Percentiles rank a stretch among this genome's conserved stretches.
These are phyloP conservation scores for Macrobrachium nipponense DNA, from an alignment of 1,140 invertebrate genomes.

Conservation along the genomic window DNA sequence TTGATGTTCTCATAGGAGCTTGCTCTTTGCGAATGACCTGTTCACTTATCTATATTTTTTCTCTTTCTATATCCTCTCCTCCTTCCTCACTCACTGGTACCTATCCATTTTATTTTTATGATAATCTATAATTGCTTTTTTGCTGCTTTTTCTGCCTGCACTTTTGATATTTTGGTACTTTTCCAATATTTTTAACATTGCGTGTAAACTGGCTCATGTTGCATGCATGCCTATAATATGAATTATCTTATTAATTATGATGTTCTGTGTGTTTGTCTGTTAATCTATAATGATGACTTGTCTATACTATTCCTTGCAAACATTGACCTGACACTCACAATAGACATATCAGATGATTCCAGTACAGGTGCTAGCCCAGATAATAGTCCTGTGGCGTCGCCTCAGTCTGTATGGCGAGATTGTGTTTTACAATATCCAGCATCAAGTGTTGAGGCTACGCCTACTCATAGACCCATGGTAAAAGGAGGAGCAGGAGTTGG, in stretches of 20 bases:
- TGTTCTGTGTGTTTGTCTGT: background rate
- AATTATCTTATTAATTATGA: too few species aligned
- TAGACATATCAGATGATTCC: slow-evolving; percentile 58
- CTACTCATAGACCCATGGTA: slow-evolving; percentile 22
- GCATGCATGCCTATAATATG: too few species aligned
- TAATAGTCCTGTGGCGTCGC: slow-evolving; percentile 43
- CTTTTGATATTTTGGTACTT: background rate
- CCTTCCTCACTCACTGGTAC: background rate
- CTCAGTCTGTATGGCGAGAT: slow-evolving; percentile 51
- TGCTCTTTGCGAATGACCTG: background rate
- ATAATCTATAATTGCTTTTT: background rate
- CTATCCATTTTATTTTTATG: background rate
- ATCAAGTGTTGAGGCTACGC: slow-evolving; percentile 46
- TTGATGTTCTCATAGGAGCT: background rate
- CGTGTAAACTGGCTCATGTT: too few species aligned
- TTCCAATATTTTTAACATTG: too few species aligned
- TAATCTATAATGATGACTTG: slow-evolving; percentile 1
- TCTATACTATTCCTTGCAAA: background rate
- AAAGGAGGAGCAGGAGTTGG: background rate
- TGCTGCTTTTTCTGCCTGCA: background rate
- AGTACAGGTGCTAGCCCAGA: slow-evolving; percentile 50
- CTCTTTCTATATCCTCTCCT: background rate
- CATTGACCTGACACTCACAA: background rate
- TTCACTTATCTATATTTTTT: background rate
- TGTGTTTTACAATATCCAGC: slow-evolving; percentile 32